Base-by-base conservation (phyloP, 2,888 invertebrate species). In the Leptogaster cylindrica region DNA sequence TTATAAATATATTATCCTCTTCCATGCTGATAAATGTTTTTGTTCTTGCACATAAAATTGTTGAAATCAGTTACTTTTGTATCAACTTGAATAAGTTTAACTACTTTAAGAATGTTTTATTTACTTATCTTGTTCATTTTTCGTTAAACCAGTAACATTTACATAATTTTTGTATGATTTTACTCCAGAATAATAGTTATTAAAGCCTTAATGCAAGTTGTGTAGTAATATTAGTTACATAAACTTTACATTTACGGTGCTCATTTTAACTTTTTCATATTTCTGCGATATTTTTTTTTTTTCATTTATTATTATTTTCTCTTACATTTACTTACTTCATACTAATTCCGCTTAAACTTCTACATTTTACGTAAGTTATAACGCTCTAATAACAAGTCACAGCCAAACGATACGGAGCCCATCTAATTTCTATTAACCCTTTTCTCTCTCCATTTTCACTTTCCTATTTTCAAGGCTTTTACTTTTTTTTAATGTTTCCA, bases 351-450 rank as follows among this genome's bases (percentile, higher is more conserved):
- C 31, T 55, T 41, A 41, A 18, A 55, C 55, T 36, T 55, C 16
- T 36, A 36, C 28, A 50, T 27, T 55, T 55, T 55, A 36, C 39
- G 20, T 36, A 41, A n/a, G 31, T 48, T 64, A 48, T 69, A 68
- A 64, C 67, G 65, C 67, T 64, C 70, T 72, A 72, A 70, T 70
- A 71, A 71, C 71, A 71, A 71, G 66, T 72, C 72, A 72, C 72
- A 72, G 72, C 72, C 72, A 72, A 72, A 70, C 70, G 71, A 72
- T 72, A 70, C 68, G 70, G 72, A 72, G 72, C 70, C 69, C 61
- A 44, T 25, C 5, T 48, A 31, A 52, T 18, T 16, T n/a, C 10
- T 31, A 31, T 14, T 52, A 52, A n/a, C 55, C 31, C 20, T 36
- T 33, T 18, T 33, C 25, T 44, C 48, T 61, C 31, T 2, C 25